A percentile compares a stretch with the other conserved stretches of the same genome.
phyloP scores from a whole-genome alignment of 1,140 invertebrate species.

The Diabrotica virgifera region DNA sequence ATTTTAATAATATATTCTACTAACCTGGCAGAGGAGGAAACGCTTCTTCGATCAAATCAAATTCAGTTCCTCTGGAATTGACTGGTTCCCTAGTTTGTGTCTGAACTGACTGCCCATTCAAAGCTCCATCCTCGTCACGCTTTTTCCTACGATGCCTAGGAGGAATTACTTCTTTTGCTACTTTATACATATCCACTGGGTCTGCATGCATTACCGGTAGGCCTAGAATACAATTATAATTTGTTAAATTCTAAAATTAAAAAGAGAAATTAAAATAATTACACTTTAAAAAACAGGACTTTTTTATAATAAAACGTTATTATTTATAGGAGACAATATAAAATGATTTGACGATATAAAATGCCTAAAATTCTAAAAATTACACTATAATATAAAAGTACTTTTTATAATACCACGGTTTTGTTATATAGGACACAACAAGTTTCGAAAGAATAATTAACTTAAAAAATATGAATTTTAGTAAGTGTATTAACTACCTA shows the following conservation, averaged over 20 bases:
- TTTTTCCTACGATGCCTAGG: slow-evolving; percentile 49
- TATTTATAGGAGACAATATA: no score
- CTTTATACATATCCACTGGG: slow-evolving; percentile 27
- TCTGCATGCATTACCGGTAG: slow-evolving; percentile 23
- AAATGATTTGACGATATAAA: no score
- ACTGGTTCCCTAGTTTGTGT: slow-evolving; percentile 21
- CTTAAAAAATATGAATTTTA: no score
- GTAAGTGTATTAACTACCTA: no score
- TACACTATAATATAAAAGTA: no score
- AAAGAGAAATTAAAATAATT: neutral
- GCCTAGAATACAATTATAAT: neutral
- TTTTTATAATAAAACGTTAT: no score
- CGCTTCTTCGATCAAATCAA: slow-evolving; percentile 76
- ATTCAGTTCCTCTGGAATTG: slow-evolving; percentile 55
- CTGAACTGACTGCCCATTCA: slow-evolving; percentile 13
- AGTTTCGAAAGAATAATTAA: no score
- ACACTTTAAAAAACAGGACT: no score
- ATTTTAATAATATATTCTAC: neutral
- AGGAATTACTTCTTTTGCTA: slow-evolving; percentile 34
- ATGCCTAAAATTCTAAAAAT: no score
- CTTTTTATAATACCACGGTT: no score
- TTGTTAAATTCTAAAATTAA: neutral
- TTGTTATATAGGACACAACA: no score
- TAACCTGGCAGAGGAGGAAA: slow-evolving; percentile 77
- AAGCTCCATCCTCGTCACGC: slow-evolving; percentile 47